Percentiles rank a stretch among this genome's conserved stretches.
These are phyloP conservation scores for Macrotrachela quadricornifera DNA, from an alignment of 1,140 invertebrate species.

Conservation along the genomic window DNA sequence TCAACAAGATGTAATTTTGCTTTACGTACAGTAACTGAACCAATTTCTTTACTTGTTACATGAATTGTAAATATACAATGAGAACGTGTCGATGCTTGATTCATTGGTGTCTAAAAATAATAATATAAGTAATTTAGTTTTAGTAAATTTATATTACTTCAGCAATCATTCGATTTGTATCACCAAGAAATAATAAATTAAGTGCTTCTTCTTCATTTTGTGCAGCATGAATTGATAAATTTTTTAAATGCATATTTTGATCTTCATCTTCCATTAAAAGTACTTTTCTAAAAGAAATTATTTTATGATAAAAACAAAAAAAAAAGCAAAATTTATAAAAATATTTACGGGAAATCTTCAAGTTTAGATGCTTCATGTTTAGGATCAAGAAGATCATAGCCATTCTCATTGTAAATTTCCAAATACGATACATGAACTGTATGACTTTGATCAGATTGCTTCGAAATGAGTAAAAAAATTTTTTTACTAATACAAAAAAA, in stretches of 20 bases:
- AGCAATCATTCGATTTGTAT: conserved; percentile 41
- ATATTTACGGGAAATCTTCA: conserved; percentile 37
- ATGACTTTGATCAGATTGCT: conserved; percentile 22
- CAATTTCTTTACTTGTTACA: conserved; percentile 31
- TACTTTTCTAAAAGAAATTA: conserved; percentile 27
- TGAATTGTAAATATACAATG: conserved; percentile 46
- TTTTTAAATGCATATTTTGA: conserved; percentile 39
- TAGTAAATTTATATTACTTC: conserved; percentile 21
- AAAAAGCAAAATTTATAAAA: background rate
- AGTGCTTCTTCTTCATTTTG: conserved; percentile 39
- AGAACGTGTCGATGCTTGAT: conserved; percentile 42
- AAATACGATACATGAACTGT: conserved; percentile 28
- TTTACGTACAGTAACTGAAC: conserved; percentile 31
- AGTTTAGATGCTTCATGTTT: conserved; percentile 32
- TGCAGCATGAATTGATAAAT: conserved; percentile 38
- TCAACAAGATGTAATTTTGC: conserved; percentile 45
- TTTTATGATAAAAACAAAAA: background rate
- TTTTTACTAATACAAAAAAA: background rate
- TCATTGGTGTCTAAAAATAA: conserved; percentile 38
- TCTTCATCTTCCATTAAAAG: conserved; percentile 38
- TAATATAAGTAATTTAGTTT: background rate
- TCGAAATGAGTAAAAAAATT: conserved; percentile 7
- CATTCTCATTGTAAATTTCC: conserved; percentile 33
- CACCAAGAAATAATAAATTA: conserved; percentile 38
- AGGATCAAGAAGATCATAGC: conserved; percentile 41